Conservation (phyloP, 2,797 vertebrate genomes). For the Euphonia xanthogaster region DNA sequence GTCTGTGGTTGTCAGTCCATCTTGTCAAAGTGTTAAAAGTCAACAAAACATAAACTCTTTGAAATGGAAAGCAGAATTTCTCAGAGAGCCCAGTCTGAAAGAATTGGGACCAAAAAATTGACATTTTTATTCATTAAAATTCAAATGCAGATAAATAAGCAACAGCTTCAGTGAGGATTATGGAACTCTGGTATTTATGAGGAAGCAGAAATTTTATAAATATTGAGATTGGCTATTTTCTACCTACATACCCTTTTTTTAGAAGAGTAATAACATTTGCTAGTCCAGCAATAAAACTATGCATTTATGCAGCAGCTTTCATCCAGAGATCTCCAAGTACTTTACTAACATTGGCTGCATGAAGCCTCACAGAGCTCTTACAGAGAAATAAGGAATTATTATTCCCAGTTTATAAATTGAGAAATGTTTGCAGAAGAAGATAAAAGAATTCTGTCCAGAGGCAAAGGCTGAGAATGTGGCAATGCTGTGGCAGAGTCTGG, state of each 20-base stretch:
- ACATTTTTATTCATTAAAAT: conserved; percentile 59
- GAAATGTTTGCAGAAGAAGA: neutral
- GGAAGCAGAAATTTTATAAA: conserved; percentile 54
- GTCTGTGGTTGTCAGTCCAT: neutral
- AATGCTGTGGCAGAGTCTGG: neutral
- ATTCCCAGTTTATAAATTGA: neutral
- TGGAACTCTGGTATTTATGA: conserved; percentile 41
- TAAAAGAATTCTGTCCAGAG: neutral
- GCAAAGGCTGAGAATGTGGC: neutral
- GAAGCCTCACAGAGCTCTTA: neutral
- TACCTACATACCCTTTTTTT: conserved; percentile 11
- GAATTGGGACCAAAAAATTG: conserved; percentile 2
- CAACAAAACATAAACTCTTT: neutral
- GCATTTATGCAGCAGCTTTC: conserved; percentile 45
- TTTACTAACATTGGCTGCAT: neutral
- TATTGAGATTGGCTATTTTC: conserved; percentile 67
- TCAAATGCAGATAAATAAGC: conserved; percentile 60
- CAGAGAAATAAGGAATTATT: conserved; percentile 22
- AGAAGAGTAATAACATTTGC: conserved; percentile 30
- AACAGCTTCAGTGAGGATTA: conserved; percentile 38
- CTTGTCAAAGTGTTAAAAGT: neutral
- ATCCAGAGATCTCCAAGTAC: conserved; percentile 4
- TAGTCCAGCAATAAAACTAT: conserved; percentile 22
- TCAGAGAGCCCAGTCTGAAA: neutral
- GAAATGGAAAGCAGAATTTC: conserved; percentile 47